phyloP scores from a whole-genome alignment of 2,888 invertebrate genomes.

The Cybosia mesomella region DNA sequence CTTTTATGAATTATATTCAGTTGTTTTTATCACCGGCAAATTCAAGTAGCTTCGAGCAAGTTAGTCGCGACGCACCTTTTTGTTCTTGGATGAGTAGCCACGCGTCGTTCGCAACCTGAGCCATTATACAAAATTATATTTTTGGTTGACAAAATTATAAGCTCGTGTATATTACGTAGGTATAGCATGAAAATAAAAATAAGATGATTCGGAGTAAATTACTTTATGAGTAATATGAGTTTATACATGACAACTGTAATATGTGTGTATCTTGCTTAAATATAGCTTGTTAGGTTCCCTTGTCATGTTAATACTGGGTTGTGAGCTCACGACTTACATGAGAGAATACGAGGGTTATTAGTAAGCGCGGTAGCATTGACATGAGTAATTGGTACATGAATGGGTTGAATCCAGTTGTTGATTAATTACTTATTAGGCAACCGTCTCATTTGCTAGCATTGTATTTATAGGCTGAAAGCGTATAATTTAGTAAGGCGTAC shows the following conservation, averaged over 20 bases:
- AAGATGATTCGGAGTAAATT: constrained; percentile 37
- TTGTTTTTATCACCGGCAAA: constrained; percentile 80
- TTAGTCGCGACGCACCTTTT: constrained; percentile 38
- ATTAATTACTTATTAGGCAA: constrained; percentile 55
- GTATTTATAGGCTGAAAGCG: constrained; percentile 42
- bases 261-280: constrained; percentile 59
- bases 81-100: constrained; percentile 32
- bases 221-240: constrained; percentile 35
- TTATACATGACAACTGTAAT: constrained; percentile 48
- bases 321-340: constrained; percentile 52
- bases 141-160: constrained; percentile 34
- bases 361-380: constrained; percentile 52
- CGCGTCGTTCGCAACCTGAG: constrained; percentile 9
- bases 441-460: constrained; percentile 46
- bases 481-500: constrained; percentile 37
- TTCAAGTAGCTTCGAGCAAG: constrained; percentile 68
- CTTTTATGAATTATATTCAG: constrained; percentile 84
- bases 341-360: constrained; percentile 57
- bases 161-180: constrained; percentile 27
- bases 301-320: constrained; percentile 72
- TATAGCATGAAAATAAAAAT: constrained; percentile 36
- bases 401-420: constrained; percentile 56
- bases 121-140: constrained; percentile 26
- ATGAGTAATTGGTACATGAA: constrained; percentile 57
- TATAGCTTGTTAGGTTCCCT: constrained; percentile 65